Evolutionary conservation across 2,888 invertebrate species (phyloP).

Genomic region (Drosophila prostipennis): DNA sequence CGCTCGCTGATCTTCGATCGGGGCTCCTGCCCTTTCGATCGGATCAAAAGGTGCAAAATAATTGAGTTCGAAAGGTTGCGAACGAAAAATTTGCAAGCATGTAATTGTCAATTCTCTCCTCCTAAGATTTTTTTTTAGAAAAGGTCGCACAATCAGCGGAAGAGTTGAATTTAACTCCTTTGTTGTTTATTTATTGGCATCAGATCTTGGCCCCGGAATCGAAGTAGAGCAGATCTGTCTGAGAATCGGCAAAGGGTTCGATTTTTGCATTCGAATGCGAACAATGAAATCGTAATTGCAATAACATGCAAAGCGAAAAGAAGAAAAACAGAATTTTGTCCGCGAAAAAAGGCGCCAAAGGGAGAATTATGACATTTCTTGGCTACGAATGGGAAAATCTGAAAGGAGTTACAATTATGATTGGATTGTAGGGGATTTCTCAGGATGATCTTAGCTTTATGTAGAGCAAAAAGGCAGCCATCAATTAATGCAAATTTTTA

Average conservation of each 20-base stretch:
- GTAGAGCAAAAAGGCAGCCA: conserved; percentile 2
- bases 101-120: conserved; percentile 76
- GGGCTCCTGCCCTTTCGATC: conserved; percentile 58
- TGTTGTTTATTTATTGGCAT: conserved; percentile 78
- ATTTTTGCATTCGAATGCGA: conserved; percentile 57
- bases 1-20: conserved; percentile 48
- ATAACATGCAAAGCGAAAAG: conserved; percentile 69
- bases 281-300: conserved; percentile 73
- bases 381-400: neutral
- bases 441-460: conserved; percentile 7
- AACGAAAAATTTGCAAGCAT: conserved; percentile 82
- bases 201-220: conserved; percentile 35
- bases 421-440: conserved; percentile 17
- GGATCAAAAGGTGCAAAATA: conserved; percentile 77
- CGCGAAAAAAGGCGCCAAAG: conserved; percentile 64
- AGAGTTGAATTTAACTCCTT: conserved; percentile 74
- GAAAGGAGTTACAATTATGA: conserved; percentile 17
- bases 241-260: conserved; percentile 59
- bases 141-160: conserved; percentile 26
- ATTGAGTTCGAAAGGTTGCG: conserved; percentile 69
- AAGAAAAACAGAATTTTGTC: conserved; percentile 32
- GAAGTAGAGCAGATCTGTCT: conserved; percentile 44
- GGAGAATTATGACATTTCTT: neutral
- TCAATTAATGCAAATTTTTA: conserved; percentile 38
- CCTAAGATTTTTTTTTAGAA: conserved; percentile 13